phyloP scores from a whole-genome alignment of 2,888 invertebrate species.

The Drosophila peninsularis region DNA sequence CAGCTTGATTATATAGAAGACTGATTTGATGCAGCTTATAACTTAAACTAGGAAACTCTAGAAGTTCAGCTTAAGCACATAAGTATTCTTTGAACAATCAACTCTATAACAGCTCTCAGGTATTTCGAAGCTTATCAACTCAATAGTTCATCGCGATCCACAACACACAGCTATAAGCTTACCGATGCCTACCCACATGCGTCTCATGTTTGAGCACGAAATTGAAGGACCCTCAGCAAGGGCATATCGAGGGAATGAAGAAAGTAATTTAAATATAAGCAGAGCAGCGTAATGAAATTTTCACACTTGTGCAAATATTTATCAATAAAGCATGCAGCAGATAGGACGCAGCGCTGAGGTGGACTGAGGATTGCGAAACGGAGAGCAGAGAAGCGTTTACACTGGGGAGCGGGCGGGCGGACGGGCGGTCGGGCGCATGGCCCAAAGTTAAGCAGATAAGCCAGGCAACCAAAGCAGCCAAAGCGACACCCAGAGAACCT shows the following conservation, averaged over 20 bases:
- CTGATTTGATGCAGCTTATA: too few species aligned
- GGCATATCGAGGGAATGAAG: constrained; percentile 42
- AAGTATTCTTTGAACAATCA: not conserved
- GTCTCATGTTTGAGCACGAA: not conserved
- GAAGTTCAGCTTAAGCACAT: too few species aligned
- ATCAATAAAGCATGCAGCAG: constrained; percentile 70
- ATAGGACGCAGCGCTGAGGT: constrained; percentile 11
- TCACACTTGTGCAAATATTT: constrained; percentile 83
- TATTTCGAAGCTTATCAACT: too few species aligned
- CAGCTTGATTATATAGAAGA: too few species aligned
- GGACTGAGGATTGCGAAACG: constrained; percentile 1
- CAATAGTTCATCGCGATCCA: too few species aligned
- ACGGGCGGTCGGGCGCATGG: constrained; percentile 36
- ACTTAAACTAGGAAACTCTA: too few species aligned
- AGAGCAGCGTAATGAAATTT: constrained; percentile 81
- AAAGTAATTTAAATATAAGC: constrained; percentile 82
- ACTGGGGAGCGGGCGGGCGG: constrained; percentile 30
- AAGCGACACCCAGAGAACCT: constrained; percentile 24
- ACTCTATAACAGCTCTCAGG: not conserved
- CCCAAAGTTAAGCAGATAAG: constrained; percentile 78
- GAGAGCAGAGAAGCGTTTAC: constrained; percentile 5
- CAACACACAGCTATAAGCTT: not conserved
- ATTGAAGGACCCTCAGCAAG: not conserved
- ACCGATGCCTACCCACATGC: too few species aligned
- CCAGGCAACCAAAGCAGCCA: constrained; percentile 43